Base-by-base conservation (phyloP, 2,888 invertebrate genomes). In the Netelia melanura region DNA sequence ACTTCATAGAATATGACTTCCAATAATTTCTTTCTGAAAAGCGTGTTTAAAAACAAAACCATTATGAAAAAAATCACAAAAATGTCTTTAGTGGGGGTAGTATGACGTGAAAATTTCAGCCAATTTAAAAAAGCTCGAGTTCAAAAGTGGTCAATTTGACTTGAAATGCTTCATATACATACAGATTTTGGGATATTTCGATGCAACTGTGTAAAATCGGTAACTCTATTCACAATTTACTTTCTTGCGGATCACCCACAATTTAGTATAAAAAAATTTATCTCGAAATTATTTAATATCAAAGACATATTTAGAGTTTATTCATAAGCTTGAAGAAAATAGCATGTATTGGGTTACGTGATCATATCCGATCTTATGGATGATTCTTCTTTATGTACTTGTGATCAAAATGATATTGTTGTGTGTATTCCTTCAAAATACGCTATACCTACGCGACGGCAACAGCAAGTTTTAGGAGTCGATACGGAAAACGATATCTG, bases 381-480 rank as follows among this genome's bases (percentile, higher is more conserved):
- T 65, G 43, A 65, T 44, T 21, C 54, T 44, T 43, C 74, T 67
- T 58, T 14, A 75, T 61, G 44, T 43, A 30, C 54, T 70, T 3
- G 38, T 14, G 17, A 2, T 58, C 64, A 44, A 74, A 67, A 61
- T 65, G 67, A 14, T 17, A 74, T 81, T 68, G 72, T 81, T 68
- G 8, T 10, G 65, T 72, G 21, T 54, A 30, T 48, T 23, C n/a
- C 38, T 52, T 23, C 43, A 72, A 52, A 48, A 48, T 23, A 52
- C 14, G 58, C 2, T 21, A 21, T 21, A 21, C 21, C 43, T 54
- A 38, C 30, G 48, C 64, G 71, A 70, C 54, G 68, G 25, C 74
- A 70, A 64, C 30, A 74, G 52, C 48, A 79, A 83, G 56, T 80
- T 80, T 80, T 62, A 21, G 43, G 56, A 62, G 75, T 30, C 56